Base-by-base conservation (phyloP, 2,888 invertebrate genomes). In the Bellardia bayeri region DNA sequence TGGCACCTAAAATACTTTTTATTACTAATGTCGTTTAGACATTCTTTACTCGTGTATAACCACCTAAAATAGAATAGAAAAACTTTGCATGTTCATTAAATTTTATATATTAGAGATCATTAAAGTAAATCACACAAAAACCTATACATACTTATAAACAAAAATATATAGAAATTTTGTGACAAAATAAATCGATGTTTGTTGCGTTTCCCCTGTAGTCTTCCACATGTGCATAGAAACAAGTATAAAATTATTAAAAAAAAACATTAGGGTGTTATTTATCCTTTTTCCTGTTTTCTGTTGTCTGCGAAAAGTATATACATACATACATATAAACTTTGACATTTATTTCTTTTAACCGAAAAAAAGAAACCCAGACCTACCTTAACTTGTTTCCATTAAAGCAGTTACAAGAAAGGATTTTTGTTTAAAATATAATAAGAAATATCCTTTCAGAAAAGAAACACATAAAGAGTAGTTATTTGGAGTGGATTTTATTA, bases 241-340 rank as follows among this genome's bases (percentile, higher is more conserved):
- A 37, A 5, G 4, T 45, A 13, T 45, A 45, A 30, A 16, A 61
- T 56, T 81, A 82, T 88, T 88, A 86, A 68, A 86, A 68, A 86
- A 84, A 68, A 9, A 51, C 86, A 84, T 86, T 81, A 86, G 79
- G 79, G 64, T 75, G 33, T 37, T 16, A 37, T 37, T 4, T 37
- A 37, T 37, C 2, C 5, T 33, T 33, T 3, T 23, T 63, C 2
- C 45, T 75, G 23, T 49, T 13, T 8, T 33, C n/a, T 40, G 58
- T 71, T 51, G n/a, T 16, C 42, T 64, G 63, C n/a, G 30, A 13
- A 13, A 14, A 42, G 8, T 45, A 54, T 54, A 9, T 14, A 54
- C 11, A 64, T 23, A 23, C 23, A 23, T 23, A 23, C 23, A 23
- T 23, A 23, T 23, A 23, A 64, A 30, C 33, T 68, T 68, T 68